Evolutionary conservation across 2,113 vertebrate species (phyloP).

Genomic region (Nycticorax nycticorax): DNA sequence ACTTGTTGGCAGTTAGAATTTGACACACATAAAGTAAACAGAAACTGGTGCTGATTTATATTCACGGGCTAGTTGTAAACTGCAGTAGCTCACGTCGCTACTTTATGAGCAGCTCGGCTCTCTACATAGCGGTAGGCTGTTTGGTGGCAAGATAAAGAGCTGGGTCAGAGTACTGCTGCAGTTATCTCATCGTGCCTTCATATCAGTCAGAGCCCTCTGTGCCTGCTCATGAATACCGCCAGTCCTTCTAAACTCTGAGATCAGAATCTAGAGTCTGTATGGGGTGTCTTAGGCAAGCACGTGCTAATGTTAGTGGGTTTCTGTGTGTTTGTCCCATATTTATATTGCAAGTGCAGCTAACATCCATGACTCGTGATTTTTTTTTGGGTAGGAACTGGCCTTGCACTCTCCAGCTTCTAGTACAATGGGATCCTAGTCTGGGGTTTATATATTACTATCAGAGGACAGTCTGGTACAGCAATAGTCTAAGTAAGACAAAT

Average conservation of each 20-base stretch:
- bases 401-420: background rate
- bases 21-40: background rate
- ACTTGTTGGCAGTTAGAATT: background rate
- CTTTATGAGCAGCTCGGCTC: background rate
- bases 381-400: background rate
- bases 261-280: background rate
- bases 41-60: background rate
- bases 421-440: background rate
- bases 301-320: background rate
- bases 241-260: background rate
- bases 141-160: background rate
- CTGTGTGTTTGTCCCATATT: background rate
- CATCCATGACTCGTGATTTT: background rate
- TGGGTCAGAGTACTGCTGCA: background rate
- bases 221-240: background rate
- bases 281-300: background rate
- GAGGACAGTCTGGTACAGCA: background rate
- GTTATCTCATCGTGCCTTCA: background rate
- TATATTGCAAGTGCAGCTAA: background rate
- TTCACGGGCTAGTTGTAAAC: background rate
- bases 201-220: slow-evolving; percentile 11
- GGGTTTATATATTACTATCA: background rate
- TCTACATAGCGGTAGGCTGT: background rate
- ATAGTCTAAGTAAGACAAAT: background rate
- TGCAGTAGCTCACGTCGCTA: background rate